A percentile compares a stretch with the other conserved stretches of the same genome.
phyloP scores from a whole-genome alignment of 1,140 invertebrate species.

The Neodiprion fabricii region DNA sequence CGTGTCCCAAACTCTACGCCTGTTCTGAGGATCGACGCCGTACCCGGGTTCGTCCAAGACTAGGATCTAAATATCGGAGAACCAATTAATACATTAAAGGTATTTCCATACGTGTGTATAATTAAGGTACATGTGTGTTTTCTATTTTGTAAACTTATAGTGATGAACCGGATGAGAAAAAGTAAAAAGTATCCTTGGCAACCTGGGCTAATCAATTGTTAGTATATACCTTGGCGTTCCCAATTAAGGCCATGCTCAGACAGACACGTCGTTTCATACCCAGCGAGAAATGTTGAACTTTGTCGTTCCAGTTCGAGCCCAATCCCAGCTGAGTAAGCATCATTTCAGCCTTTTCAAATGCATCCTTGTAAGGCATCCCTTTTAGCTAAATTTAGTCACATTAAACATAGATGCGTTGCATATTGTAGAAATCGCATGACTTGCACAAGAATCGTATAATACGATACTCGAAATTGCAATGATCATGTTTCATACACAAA shows the following conservation, averaged over 20 bases:
- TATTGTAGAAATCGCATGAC: background rate
- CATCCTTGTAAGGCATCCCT: slow-evolving; percentile 29
- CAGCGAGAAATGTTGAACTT: slow-evolving; percentile 27
- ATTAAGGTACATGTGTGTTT: too few relatives aligned
- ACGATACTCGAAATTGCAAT: too few relatives aligned
- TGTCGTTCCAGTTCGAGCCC: slow-evolving; percentile 23
- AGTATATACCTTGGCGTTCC: slow-evolving; percentile 24
- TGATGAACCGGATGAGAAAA: background rate
- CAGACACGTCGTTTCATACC: slow-evolving; percentile 32
- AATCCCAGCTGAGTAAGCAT: slow-evolving; percentile 31
- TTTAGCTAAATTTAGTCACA: slow-evolving; percentile 27
- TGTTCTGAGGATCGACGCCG: slow-evolving; percentile 64
- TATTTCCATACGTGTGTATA: too few relatives aligned
- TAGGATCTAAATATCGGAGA: slow-evolving; percentile 45
- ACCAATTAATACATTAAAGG: too few relatives aligned
- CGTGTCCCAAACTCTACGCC: slow-evolving; percentile 62
- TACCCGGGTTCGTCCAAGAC: slow-evolving; percentile 72
- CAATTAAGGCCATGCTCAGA: slow-evolving; percentile 37
- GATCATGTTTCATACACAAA: too few relatives aligned
- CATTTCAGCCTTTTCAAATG: slow-evolving; percentile 19
- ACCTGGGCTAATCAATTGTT: slow-evolving; percentile 1
- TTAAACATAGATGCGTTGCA: background rate
- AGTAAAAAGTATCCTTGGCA: background rate
- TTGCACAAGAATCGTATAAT: too few relatives aligned
- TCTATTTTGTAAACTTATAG: too few relatives aligned